Base-by-base conservation (phyloP, 1,140 invertebrate species). In the Bilobella aurantiaca region DNA sequence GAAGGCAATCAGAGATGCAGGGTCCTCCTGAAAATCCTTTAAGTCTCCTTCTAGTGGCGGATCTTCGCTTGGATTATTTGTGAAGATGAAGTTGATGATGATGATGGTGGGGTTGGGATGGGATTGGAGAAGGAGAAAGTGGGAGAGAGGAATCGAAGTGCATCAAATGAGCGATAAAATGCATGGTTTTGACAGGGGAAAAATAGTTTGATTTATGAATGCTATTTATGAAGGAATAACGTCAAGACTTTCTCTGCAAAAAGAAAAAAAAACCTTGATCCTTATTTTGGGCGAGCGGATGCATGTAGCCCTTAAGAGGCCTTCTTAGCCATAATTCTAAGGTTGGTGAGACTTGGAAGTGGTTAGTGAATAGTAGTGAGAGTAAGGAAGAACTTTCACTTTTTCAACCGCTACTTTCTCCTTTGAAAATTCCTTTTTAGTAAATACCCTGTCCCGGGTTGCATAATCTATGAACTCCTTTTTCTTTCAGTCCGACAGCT, bases 121-220 rank as follows among this genome's bases (percentile, higher is more conserved):
- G 34, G 8, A 12, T 42, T 42, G 8, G 56, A 56, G 25, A 34
- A 65, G 31, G 18, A 27, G 32, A 47, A 47, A 65, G 58, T 49
- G 64, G 62, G 34, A 59, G 56, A 30, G 64, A 66, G 62, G 49
- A 61, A 70, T 64, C 32, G 58, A 62, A 70, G 64, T 65, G 68
- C 68, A 69, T 69, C 64, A 69, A 70, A 67, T 70, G 69, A 70
- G 65, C 66, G 69, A 70, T 70, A 70, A 70, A 70, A 70, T 70
- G 69, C 65, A 67, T 70, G 65, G 29, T 67, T 67, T 65, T 70
- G 69, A 70, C 69, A 68, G 65, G 58, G 5, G 65, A 69, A 69
- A 70, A 67, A 70, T 70, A 67, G 59, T 65, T 70, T 70, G 69
- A 70, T 70, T 70, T 70, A 70, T 70, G 69, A 66, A 68, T 63